Conservation (phyloP, 2,888 invertebrate genomes). For the Hyalella azteca region DNA sequence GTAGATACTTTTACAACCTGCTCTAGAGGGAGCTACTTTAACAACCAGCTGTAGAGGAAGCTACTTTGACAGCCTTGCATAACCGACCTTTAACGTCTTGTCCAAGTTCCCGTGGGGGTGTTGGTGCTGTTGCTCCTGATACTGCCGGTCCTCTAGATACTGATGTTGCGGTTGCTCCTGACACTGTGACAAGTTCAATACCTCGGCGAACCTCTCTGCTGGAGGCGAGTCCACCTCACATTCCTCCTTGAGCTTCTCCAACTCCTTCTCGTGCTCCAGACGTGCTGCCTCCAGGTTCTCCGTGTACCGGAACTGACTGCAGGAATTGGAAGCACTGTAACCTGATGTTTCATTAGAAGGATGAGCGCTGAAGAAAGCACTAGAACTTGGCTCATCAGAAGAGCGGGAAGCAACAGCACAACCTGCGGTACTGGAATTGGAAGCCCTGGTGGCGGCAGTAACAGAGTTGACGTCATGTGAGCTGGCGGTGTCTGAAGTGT, state of each 20-base stretch:
- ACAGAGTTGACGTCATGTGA: not conserved
- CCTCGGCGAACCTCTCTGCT: not conserved
- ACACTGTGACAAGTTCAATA: not conserved
- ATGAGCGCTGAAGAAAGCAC: not conserved
- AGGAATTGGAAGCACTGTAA: no score
- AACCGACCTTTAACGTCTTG: not conserved
- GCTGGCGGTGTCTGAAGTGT: no score
- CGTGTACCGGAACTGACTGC: conserved; percentile 17
- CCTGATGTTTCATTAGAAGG: not conserved
- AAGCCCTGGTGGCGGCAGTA: not conserved
- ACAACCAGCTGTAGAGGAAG: no score
- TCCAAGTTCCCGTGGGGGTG: conserved; percentile 28
- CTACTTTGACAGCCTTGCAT: not conserved
- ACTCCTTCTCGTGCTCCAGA: conserved; percentile 37
- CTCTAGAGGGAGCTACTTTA: no score
- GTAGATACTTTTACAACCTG: no score
- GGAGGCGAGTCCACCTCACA: conserved; percentile 36
- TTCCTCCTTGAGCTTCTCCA: conserved; percentile 28
- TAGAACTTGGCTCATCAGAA: not conserved
- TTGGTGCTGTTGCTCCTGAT: no score
- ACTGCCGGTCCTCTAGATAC: no score
- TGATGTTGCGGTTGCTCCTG: no score
- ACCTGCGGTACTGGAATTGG: not conserved
- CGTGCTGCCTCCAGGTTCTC: conserved; percentile 29
- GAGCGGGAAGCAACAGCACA: not conserved